phyloP scores from a whole-genome alignment of 2,797 vertebrate species.

The Schizopygopsis malacanthus region DNA sequence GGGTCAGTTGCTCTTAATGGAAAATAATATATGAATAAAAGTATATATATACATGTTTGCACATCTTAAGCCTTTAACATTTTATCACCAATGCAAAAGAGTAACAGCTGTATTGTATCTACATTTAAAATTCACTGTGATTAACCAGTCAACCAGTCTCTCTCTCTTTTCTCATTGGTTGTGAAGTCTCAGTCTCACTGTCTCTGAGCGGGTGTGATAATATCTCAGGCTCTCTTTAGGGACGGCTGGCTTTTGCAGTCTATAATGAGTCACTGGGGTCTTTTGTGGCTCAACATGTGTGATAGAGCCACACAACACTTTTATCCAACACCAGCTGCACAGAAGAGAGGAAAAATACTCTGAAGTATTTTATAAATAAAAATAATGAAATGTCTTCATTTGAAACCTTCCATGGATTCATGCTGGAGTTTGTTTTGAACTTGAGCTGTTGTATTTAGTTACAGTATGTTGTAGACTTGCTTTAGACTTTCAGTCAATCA shows the following conservation, averaged over 20 bases:
- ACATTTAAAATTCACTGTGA: constrained; percentile 22
- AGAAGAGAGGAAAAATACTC: not conserved
- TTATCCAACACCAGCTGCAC: not conserved
- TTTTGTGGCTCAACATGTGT: constrained; percentile 9
- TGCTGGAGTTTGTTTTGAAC: not conserved
- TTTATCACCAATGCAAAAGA: not conserved
- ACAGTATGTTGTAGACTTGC: not conserved
- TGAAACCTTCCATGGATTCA: not conserved
- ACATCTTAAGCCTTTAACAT: no score
- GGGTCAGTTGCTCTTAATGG: not conserved
- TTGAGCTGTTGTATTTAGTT: not conserved
- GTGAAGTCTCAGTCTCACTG: constrained; percentile 2
- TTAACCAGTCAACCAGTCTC: not conserved
- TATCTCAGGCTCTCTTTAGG: constrained; percentile 13
- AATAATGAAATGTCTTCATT: not conserved
- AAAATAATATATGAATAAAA: not conserved
- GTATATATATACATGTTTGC: not conserved
- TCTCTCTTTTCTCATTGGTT: not conserved
- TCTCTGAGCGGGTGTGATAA: constrained; percentile 7
- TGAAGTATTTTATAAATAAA: no score
- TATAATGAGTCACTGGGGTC: constrained; percentile 23
- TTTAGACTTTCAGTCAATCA: not conserved
- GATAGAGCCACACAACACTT: not conserved
- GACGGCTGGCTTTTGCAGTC: not conserved
- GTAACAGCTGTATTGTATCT: not conserved